Evolutionary conservation across 64 coral and sea anemone genomes (phyloP).

Genomic region (Montipora cactus): DNA sequence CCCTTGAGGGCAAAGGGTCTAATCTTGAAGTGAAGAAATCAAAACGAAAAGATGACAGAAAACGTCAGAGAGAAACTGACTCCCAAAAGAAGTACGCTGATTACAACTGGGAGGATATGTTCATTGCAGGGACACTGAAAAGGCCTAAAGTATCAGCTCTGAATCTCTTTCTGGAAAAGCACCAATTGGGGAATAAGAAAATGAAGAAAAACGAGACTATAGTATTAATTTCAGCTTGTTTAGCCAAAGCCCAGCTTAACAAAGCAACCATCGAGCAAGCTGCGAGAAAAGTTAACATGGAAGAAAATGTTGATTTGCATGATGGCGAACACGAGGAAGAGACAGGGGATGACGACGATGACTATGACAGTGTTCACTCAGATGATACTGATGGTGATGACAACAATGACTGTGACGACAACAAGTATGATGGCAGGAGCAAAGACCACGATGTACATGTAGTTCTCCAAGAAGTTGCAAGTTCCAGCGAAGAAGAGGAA

Average conservation of each 20-base stretch:
- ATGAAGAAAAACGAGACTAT: background rate
- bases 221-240: slow-evolving; percentile 43
- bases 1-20: no score
- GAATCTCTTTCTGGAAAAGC: no score
- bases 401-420: background rate
- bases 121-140: no score
- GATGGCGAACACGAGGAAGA: slow-evolving; percentile 46
- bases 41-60: no score
- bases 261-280: slow-evolving; percentile 31
- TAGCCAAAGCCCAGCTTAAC: slow-evolving; percentile 59
- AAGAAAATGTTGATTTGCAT: slow-evolving; percentile 65
- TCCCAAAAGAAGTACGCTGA: no score
- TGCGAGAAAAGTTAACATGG: slow-evolving; percentile 48
- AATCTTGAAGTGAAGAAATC: no score
- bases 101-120: no score
- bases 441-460: no score
- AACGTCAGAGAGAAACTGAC: no score
- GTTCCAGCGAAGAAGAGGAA: slow-evolving; percentile 46
- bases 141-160: no score
- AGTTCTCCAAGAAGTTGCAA: slow-evolving; percentile 50
- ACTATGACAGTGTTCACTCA: slow-evolving; percentile 52
- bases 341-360: slow-evolving; percentile 1
- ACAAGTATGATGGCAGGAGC: no score
- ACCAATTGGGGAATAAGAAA: no score
- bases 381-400: slow-evolving; percentile 50